Evolutionary conservation across 2,113 vertebrate species (phyloP).

Genomic region (Colius striatus): DNA sequence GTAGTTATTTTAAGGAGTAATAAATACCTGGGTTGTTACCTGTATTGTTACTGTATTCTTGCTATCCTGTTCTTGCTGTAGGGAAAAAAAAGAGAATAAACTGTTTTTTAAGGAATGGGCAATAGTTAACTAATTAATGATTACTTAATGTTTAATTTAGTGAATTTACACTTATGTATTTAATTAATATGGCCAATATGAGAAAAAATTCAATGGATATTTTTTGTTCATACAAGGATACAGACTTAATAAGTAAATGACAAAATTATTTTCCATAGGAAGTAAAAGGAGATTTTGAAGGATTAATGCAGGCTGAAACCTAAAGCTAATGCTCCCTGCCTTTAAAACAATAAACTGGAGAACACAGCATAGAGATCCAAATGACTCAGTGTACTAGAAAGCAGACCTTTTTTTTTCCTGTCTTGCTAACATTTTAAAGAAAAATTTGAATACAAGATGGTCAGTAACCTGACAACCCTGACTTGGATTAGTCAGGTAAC

Average conservation of each 20-base stretch:
- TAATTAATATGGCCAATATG: not conserved
- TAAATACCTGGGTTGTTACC: not conserved
- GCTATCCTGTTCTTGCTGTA: not conserved
- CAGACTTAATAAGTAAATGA: not conserved
- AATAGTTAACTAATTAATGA: not conserved
- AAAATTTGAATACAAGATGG: not conserved
- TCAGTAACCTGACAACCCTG: not conserved
- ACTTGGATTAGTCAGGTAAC: not conserved
- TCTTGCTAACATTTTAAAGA: not conserved
- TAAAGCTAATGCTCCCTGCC: not conserved
- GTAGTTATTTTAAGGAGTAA: no score
- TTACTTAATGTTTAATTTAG: no score
- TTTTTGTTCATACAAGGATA: not conserved
- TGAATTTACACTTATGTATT: no score
- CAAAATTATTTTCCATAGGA: not conserved
- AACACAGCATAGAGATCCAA: not conserved
- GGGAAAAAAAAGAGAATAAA: not conserved
- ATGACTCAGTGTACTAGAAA: not conserved
- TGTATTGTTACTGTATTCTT: not conserved
- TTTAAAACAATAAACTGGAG: not conserved
- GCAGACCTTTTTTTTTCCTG: not conserved
- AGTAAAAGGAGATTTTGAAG: not conserved
- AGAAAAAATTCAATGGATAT: not conserved
- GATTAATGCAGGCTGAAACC: not conserved
- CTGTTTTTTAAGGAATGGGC: not conserved